Evolutionary conservation across 1,140 invertebrate genomes (phyloP).

Genomic region (Probaryconus sp.): DNA sequence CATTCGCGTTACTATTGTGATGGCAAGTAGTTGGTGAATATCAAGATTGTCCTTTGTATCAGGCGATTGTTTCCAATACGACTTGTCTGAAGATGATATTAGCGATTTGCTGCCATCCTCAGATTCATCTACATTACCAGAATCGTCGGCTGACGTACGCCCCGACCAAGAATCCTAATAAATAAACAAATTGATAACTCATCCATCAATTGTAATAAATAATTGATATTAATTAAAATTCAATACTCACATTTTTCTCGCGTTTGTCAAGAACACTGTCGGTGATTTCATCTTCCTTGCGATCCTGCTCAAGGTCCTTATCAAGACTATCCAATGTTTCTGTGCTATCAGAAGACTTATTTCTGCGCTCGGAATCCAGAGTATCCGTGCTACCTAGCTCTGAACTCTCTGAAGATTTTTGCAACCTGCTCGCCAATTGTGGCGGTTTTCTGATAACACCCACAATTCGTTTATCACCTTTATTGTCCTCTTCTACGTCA

Average conservation of each 20-base stretch:
- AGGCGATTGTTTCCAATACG: slow-evolving; percentile 71
- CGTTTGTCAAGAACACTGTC: slow-evolving; percentile 64
- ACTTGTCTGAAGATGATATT: slow-evolving; percentile 66
- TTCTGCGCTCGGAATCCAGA: slow-evolving; percentile 72
- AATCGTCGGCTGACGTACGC: slow-evolving; percentile 61
- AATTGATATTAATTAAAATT: too few species aligned
- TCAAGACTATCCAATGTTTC: slow-evolving; percentile 76
- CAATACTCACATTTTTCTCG: slow-evolving; percentile 72
- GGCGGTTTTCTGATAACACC: slow-evolving; percentile 58
- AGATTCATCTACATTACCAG: slow-evolving; percentile 63
- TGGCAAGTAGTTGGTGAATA: slow-evolving; percentile 72
- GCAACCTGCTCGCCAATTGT: slow-evolving; percentile 61
- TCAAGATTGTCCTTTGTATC: slow-evolving; percentile 74
- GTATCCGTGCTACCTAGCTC: slow-evolving; percentile 76
- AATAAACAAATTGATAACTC: not conserved
- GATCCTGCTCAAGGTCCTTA: slow-evolving; percentile 72
- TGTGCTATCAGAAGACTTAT: slow-evolving; percentile 74
- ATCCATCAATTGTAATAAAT: not conserved
- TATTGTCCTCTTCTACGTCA: slow-evolving; percentile 55
- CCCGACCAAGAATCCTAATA: slow-evolving; percentile 70
- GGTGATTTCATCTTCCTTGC: slow-evolving; percentile 66
- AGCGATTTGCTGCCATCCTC: slow-evolving; percentile 66
- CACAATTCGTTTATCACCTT: slow-evolving; percentile 40
- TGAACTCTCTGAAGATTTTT: slow-evolving; percentile 76
- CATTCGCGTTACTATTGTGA: slow-evolving; percentile 72